phyloP scores from a whole-genome alignment of 2,797 vertebrate genomes.

The Ibycter americanus region DNA sequence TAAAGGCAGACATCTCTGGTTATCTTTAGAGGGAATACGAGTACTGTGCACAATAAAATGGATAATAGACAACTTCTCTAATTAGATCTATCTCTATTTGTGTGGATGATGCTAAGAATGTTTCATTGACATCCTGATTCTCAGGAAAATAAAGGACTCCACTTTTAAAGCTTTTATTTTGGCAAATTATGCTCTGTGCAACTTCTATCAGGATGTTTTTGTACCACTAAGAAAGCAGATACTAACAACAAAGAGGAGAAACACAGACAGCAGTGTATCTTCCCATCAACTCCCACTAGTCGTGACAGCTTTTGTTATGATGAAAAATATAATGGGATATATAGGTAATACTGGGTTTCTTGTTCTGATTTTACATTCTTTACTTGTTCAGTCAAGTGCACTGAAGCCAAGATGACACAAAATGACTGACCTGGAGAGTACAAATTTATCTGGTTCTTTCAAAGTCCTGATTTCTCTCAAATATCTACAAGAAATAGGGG shows the following conservation, averaged over 20 bases:
- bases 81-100: background rate
- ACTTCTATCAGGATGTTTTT: background rate
- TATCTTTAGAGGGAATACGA: background rate
- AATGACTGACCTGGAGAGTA: background rate
- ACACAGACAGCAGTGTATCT: background rate
- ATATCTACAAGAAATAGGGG: background rate
- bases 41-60: background rate
- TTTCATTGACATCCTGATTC: background rate
- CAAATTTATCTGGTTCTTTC: background rate
- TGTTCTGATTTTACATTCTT: constrained; percentile 21
- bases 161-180: background rate
- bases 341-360: background rate
- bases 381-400: background rate
- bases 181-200: background rate
- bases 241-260: background rate
- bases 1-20: background rate
- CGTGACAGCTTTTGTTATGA: background rate
- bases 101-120: background rate
- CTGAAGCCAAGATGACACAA: background rate
- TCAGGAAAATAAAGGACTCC: background rate
- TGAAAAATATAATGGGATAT: constrained; percentile 25
- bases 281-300: background rate
- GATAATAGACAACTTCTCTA: background rate
- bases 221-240: background rate
- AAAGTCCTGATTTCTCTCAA: background rate